Conservation (phyloP, 2,888 invertebrate species). For the Drosophila recens region DNA sequence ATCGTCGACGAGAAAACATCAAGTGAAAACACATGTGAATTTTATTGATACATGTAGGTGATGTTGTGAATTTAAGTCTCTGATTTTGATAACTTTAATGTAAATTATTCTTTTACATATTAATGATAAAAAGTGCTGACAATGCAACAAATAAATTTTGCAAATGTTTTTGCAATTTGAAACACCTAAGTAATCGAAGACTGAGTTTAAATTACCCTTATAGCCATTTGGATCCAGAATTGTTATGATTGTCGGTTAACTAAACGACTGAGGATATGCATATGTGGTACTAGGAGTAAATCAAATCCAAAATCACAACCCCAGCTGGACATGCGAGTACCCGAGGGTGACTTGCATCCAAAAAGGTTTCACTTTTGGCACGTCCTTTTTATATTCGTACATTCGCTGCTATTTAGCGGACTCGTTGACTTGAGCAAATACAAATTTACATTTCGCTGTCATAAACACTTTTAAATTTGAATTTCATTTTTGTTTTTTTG, state of each 20-base stretch:
- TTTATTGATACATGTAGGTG: no score
- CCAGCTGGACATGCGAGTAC: constrained; percentile 11
- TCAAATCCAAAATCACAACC: constrained; percentile 24
- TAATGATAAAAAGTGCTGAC: not conserved
- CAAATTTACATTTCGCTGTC: constrained; percentile 83
- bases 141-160: not conserved
- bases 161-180: not conserved
- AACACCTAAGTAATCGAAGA: not conserved
- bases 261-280: not conserved
- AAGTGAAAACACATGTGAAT: no score
- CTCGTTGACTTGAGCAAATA: constrained; percentile 74
- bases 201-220: constrained; percentile 4
- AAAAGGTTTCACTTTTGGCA: constrained; percentile 36
- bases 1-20: no score
- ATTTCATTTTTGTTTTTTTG: constrained; percentile 50
- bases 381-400: constrained; percentile 36
- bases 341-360: constrained; percentile 41
- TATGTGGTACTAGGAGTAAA: constrained; percentile 6
- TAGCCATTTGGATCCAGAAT: not conserved
- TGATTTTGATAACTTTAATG: no score
- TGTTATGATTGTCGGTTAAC: constrained; percentile 2
- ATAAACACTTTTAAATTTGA: constrained; percentile 83
- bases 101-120: no score
- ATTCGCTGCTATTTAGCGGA: constrained; percentile 56
- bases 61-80: no score